phyloP scores from a whole-genome alignment of 64 coral and sea anemone species.

The Dendrophyllia cribrosa region DNA sequence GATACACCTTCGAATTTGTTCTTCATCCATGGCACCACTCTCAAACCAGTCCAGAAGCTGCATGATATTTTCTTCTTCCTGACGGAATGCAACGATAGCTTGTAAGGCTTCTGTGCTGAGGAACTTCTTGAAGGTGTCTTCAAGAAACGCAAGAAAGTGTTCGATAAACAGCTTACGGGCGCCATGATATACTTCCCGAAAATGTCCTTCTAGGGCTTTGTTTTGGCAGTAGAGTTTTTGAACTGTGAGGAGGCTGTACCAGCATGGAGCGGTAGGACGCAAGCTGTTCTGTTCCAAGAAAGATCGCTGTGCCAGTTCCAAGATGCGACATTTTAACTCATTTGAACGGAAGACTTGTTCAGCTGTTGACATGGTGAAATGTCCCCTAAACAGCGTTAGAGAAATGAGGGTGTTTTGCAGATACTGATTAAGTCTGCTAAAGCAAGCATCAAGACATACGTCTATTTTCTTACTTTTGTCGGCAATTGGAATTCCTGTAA shows the following conservation, averaged over 20 bases:
- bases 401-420: background rate
- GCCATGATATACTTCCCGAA: background rate
- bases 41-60: conserved; percentile 22
- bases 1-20: background rate
- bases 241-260: background rate
- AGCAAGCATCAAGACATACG: background rate
- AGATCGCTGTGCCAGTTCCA: background rate
- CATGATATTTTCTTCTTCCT: conserved; percentile 36
- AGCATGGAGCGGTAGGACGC: too few species aligned
- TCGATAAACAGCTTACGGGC: background rate
- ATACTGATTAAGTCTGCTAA: background rate
- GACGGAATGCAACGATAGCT: conserved; percentile 16
- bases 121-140: background rate
- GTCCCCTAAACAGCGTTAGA: background rate
- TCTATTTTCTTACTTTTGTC: background rate
- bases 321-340: background rate
- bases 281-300: background rate
- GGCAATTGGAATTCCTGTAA: too few species aligned
- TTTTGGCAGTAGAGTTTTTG: background rate
- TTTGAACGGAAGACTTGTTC: background rate
- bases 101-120: conserved; percentile 16
- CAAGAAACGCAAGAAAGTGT: conserved; percentile 28
- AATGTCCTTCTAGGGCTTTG: background rate
- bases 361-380: background rate
- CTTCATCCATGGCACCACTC: background rate